phyloP scores from a whole-genome alignment of 2,113 vertebrate species.

The Calyptommatus sinebrachiatus region DNA sequence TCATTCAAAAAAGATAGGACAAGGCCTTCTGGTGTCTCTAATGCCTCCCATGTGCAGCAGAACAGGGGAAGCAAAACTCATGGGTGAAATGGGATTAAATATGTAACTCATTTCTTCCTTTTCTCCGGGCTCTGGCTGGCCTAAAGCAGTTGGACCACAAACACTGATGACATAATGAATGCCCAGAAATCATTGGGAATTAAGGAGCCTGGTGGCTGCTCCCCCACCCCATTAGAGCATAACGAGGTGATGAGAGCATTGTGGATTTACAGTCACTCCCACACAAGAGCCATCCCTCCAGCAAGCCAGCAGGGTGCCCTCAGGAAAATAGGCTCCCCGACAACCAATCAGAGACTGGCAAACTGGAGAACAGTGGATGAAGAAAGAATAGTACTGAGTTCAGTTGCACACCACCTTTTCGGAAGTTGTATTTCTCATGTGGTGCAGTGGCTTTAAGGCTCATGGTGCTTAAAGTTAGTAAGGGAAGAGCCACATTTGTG shows the following conservation, averaged over 20 bases:
- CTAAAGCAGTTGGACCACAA: slow-evolving; percentile 46
- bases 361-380: rapidly evolving
- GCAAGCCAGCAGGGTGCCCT: slow-evolving; percentile 25
- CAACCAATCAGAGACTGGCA: neutral
- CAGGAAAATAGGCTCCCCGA: slow-evolving; percentile 31
- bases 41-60: slow-evolving; percentile 43
- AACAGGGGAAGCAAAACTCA: neutral
- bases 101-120: slow-evolving; percentile 18
- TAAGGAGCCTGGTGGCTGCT: slow-evolving; percentile 38
- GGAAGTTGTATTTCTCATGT: too few species aligned
- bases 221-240: slow-evolving; percentile 34
- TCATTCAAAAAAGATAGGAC: slow-evolving; percentile 15
- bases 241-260: slow-evolving; percentile 54
- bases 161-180: slow-evolving; percentile 1
- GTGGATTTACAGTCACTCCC: slow-evolving; percentile 27
- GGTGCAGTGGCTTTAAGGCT: neutral
- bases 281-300: neutral
- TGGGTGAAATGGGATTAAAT: neutral
- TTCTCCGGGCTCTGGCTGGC: slow-evolving; percentile 27
- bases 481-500: too few species aligned
- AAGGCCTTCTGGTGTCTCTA: slow-evolving; percentile 39
- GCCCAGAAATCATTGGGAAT: slow-evolving; percentile 49
- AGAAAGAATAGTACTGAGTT: neutral
- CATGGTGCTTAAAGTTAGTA: too few species aligned
- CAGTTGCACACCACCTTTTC: neutral